These are phyloP conservation scores for Grapholita molesta DNA, from an alignment of 1,140 invertebrate species.

Conservation along the genomic window DNA sequence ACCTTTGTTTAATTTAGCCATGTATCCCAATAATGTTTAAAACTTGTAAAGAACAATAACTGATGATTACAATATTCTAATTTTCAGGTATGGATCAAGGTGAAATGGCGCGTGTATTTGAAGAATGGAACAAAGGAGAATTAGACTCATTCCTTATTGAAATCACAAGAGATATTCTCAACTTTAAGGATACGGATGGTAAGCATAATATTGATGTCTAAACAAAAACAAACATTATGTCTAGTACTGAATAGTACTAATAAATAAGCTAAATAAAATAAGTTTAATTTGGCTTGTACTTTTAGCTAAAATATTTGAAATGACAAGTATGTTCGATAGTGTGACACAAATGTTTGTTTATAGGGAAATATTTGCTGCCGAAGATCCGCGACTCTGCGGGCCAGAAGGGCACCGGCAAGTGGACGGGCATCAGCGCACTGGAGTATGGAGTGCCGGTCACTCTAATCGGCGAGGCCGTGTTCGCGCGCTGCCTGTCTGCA, in stretches of 20 bases:
- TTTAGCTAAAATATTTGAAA: neutral
- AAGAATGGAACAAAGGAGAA: constrained; percentile 97
- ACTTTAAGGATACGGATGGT: constrained; percentile 93
- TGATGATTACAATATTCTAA: constrained; percentile 6
- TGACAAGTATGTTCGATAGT: neutral
- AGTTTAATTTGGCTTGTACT: too few relatives aligned
- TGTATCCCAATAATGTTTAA: too few relatives aligned
- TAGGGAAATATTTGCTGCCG: constrained; percentile 86
- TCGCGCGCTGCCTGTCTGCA: constrained; percentile 96
- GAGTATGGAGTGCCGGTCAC: constrained; percentile 99
- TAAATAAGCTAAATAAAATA: too few relatives aligned
- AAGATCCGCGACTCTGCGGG: constrained; percentile 98
- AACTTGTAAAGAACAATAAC: neutral
- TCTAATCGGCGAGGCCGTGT: constrained; percentile 98
- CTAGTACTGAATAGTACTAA: too few relatives aligned
- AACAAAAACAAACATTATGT: neutral
- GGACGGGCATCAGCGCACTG: constrained; percentile 97
- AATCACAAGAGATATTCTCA: constrained; percentile 98
- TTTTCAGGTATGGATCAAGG: constrained; percentile 82
- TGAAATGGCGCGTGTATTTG: constrained; percentile 95
- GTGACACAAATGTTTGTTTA: constrained; percentile 11
- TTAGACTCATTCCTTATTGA: constrained; percentile 99
- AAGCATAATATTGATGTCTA: constrained; percentile 34
- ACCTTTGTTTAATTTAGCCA: too few relatives aligned
- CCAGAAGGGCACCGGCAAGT: constrained; percentile 99